Conservation (phyloP, 1,140 invertebrate genomes). For the Saccostrea glomerata region DNA sequence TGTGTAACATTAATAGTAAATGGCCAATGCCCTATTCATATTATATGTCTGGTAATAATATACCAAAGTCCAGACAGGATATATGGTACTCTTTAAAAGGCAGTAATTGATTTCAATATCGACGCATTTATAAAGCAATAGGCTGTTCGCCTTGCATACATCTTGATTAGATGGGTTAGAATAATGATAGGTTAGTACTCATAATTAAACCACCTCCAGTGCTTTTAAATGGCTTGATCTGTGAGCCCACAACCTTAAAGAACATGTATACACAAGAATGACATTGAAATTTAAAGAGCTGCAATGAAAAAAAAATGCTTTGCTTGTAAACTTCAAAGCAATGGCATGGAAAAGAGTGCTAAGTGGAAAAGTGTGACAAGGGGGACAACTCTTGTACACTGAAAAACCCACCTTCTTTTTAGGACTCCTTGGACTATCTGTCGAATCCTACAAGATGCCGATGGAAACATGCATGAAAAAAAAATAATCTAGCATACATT, state of each 20-base stretch:
- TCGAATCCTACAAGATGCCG: constrained; percentile 10
- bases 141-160: constrained; percentile 9
- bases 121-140: neutral
- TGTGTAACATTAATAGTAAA: neutral
- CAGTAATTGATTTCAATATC: neutral
- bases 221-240: neutral
- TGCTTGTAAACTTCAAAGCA: neutral
- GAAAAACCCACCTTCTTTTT: constrained; percentile 26
- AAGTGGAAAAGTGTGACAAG: neutral
- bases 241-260: neutral
- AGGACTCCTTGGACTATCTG: neutral
- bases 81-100: neutral
- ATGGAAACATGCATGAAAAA: constrained; percentile 33
- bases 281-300: neutral
- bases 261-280: neutral
- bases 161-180: constrained; percentile 5
- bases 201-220: neutral
- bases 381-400: neutral
- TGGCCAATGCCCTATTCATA: no score
- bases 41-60: neutral
- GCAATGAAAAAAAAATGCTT: neutral
- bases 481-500: constrained; percentile 2
- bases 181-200: constrained; percentile 5
- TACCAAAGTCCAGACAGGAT: neutral
- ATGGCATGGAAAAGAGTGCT: neutral